Evolutionary conservation across 2,888 invertebrate genomes (phyloP).

Genomic region (Caenorhabditis afra): DNA sequence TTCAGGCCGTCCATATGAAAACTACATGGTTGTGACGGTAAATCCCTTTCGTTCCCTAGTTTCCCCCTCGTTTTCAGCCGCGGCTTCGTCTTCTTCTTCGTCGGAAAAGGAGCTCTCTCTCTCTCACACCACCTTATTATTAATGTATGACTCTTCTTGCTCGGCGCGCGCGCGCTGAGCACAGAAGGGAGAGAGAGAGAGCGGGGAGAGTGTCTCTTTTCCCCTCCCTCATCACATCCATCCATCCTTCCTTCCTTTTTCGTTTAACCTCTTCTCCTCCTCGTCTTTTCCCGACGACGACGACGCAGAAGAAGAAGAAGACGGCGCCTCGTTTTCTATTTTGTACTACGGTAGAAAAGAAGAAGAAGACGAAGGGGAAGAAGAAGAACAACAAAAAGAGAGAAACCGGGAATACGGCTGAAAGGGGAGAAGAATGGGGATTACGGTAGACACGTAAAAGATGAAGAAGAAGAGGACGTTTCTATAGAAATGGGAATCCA

Average conservation of each 20-base stretch:
- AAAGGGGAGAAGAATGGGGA: slow-evolving; percentile 19
- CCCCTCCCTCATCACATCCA: slow-evolving; percentile 50
- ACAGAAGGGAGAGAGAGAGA: too few species aligned
- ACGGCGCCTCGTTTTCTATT: background rate
- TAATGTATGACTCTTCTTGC: slow-evolving; percentile 61
- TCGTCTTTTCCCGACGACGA: slow-evolving; percentile 25
- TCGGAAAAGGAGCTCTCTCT: slow-evolving; percentile 31
- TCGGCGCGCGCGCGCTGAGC: slow-evolving; percentile 20
- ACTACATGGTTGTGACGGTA: too few species aligned
- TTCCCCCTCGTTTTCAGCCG: slow-evolving; percentile 11
- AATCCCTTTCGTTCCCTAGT: too few species aligned
- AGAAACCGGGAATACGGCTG: too few species aligned
- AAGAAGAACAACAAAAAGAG: background rate
- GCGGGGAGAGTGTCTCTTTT: slow-evolving; percentile 14
- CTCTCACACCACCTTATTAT: slow-evolving; percentile 62
- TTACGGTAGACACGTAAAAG: slow-evolving; percentile 8
- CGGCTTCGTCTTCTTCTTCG: slow-evolving; percentile 15
- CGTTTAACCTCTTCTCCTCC: slow-evolving; percentile 48
- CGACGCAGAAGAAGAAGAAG: slow-evolving; percentile 34
- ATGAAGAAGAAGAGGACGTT: background rate
- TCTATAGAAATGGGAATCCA: background rate
- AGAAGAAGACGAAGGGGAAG: too few species aligned
- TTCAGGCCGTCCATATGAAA: too few species aligned
- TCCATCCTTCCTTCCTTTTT: slow-evolving; percentile 34
- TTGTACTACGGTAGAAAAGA: slow-evolving; percentile 30